These are phyloP conservation scores for Euborellia annulipes DNA, from an alignment of 1,140 invertebrate species.

Conservation along the genomic window DNA sequence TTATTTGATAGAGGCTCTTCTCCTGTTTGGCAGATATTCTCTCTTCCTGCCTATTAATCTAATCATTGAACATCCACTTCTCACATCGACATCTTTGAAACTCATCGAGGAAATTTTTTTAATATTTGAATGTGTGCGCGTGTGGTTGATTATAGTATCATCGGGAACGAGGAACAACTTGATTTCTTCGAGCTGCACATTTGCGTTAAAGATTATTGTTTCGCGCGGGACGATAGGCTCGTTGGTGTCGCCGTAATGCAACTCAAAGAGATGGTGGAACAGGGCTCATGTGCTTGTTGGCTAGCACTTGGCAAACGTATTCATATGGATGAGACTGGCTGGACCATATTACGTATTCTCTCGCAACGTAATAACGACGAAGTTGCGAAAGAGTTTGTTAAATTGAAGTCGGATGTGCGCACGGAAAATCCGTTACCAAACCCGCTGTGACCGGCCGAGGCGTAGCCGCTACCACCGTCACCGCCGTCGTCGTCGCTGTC, in stretches of 20 bases:
- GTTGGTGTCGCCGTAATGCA: constrained; percentile 97
- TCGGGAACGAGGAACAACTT: constrained; percentile 93
- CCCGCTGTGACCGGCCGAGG: constrained; percentile 7
- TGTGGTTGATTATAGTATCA: too few relatives aligned
- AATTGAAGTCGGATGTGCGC: constrained; percentile 92
- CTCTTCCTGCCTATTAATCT: too few relatives aligned
- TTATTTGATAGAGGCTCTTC: too few relatives aligned
- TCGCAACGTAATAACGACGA: constrained; percentile 98
- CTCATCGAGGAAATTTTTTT: too few relatives aligned
- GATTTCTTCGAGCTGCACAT: constrained; percentile 96
- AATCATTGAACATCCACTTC: too few relatives aligned
- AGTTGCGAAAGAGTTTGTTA: constrained; percentile 98
- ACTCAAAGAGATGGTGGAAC: constrained; percentile 84
- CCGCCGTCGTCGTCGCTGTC: too few relatives aligned
- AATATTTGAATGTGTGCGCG: too few relatives aligned
- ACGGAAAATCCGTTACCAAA: constrained; percentile 49
- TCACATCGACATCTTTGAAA: too few relatives aligned
- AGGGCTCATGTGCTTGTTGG: constrained; percentile 92
- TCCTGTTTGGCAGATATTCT: too few relatives aligned
- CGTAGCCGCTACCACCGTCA: too few relatives aligned
- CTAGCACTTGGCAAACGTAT: constrained; percentile 84
- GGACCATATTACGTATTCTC: constrained; percentile 94
- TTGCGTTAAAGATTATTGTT: constrained; percentile 97
- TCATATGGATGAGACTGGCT: constrained; percentile 99
- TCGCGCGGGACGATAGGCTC: constrained; percentile 88